Evolutionary conservation across 1,140 invertebrate genomes (phyloP), one percentile per base, ranked within the genome.

Genomic region (Drosophila kepulauana): DNA sequence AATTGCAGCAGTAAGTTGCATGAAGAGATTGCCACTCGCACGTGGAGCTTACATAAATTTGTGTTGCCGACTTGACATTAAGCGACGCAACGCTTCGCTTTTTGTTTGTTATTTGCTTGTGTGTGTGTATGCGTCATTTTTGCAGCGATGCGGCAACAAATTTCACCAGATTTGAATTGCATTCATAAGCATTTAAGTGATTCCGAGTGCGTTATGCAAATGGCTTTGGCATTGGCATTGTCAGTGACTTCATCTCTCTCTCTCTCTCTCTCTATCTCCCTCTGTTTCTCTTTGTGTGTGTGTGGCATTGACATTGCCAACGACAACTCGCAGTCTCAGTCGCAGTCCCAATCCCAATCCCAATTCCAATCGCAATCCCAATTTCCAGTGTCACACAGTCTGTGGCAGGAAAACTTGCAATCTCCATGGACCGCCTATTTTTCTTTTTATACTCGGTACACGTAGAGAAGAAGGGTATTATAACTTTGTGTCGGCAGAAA

Each of bases 151-250:
- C 64, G 38, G 8, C 16, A 13, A 11, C 52, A 45, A 5, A 5
- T 7, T 38, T 10, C 49, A 15, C 38, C 51, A 20, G 46, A 52
- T 38, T 56, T 13, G 41, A 43, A 13, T 13, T n/a, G 11, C 35
- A 46, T 61, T 78, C 65, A 77, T 77, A 81, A 72, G 67, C 78
- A 41, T 77, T 81, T 72, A 81, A 81, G 79, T 77, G 79, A 76
- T 76, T 81, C 64, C 80, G 78, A 56, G 52, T 33, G 16, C 52
- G 33, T 57, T 15, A 67, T 67, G 64, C 52, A 67, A 67, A 67
- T 57, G 52, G 51, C 62, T 45, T 43, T 59, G 76, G 20, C 8
- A 66, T 33, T 49, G n/a, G 43, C 8, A 25, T 7, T 51, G 46
- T 4, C 63, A 33, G 30, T 33, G 30, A 33, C 11, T 20, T 20